These are phyloP conservation scores for Rattus norvegicus DNA, from an alignment of 2,113 vertebrate genomes.

Conservation along the genomic window GRCr8 NC_086036.1:46423501-46424000, in stretches of 20 bases:
- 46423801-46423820: background rate
- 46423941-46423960: background rate
- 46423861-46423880: background rate
- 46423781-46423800: background rate
- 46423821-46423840: conserved; percentile 24
- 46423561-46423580: background rate
- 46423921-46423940: conserved; percentile 26
- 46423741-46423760: background rate
- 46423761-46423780: background rate
- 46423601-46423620: too few relatives aligned
- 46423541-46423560: background rate
- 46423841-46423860: background rate
- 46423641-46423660: background rate
- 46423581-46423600: too few relatives aligned
- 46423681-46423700: conserved; percentile 13
- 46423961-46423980: background rate
- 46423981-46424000: conserved; percentile 1
- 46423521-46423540: background rate
- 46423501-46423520: background rate
- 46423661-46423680: background rate
- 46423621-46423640: background rate
- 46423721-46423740: background rate
- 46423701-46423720: background rate
- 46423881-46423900: background rate
- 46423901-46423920: background rate